Base-by-base conservation (phyloP, 2,797 vertebrate genomes). In the Rachycentron canadum region DNA sequence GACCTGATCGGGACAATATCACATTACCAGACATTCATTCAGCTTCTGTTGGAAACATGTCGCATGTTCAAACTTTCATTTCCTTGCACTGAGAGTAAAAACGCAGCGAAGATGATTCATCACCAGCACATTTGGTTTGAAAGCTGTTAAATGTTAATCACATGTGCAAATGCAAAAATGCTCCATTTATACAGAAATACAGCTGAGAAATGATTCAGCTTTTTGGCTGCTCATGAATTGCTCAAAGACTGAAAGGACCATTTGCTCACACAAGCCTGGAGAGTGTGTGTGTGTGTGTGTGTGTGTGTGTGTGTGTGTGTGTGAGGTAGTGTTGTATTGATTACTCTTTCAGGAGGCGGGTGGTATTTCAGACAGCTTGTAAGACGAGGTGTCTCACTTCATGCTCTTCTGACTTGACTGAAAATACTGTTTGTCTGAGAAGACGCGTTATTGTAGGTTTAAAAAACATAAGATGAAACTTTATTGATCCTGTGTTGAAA, bases 401-500 rank as follows among this genome's bases (percentile, higher is more conserved):
- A 7, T 2, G 11, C 11, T 45, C 9, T 3, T n/a, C 45, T 32
- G 30, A 45, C 40, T 58, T 34, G 10, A 45, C 40, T 60, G 12
- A 8, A 40, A 40, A 52, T 41, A 11, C 9, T 41, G n/a, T 72
- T 62, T 62, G 59, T 63, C n/a, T 14, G 70, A 43, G 45, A 32
- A 49, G n/a, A 34, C 19, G 5, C 9, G 47, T n/a, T 47, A 5
- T 25, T 26, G 40, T 40, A 12, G 32, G 16, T 62, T 53, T 53
- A 40, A 14, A 61, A 55, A 49, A 43, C 16, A 53, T 59, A 26
- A 52, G 25, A 60, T 68, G 64, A 76, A 52, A 36, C 64, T 60
- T 50, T 69, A 61, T 59, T 21, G 67, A 67, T 67, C 25, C 21
- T 14, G 14, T 12, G 30, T 3, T 1, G 21, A 28, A 43, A 26